Evolutionary conservation across 2,113 vertebrate genomes (phyloP), one percentile per base, ranked within the genome.

Genomic region (Panurus biarmicus): DNA sequence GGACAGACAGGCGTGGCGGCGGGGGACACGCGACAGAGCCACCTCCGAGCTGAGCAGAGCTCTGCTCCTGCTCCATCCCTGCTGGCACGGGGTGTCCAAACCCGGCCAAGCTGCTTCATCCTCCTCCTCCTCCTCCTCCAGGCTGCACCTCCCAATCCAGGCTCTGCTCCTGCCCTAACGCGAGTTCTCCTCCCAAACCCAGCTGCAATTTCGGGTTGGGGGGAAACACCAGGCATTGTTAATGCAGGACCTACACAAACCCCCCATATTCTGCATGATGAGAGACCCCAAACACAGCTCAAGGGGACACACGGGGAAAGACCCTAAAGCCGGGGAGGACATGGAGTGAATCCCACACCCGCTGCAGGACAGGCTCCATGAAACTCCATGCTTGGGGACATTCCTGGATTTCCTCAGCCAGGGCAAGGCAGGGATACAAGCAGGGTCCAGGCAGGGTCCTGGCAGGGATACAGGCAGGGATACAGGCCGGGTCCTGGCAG

Each of bases 191-290:
- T 64, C 91, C 84, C 10, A 11, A 22, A 44, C 45, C n/a, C 70
- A 36, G 31, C 76, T 2, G 8, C 61, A 18, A 4, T 2, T 15
- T 50, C 5, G 69, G 72, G 16, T 0, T 12, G 24, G 28, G 31
- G 17, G 12, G 7, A 2, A 33, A 12, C 31, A 20, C 40, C 54
- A 21, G 67, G 42, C 76, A 6, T 1, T 1, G 1, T 90, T 94
- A 94, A 86, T 51, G 76, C 78, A 94, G 96, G 95, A 96, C 92
- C 95, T 77, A 81, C 86, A 86, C 90, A 88, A 90, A 1, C 0
- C 79, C 88, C 22, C 15, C 17, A 0, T 0, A 9, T 23, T 18
- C 5, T 1, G 2, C 1, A 1, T 0, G 58, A 14, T 0, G 14
- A 2, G 38, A 58, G 58, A 72, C 48, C 79, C 23, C 28, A 3